These are phyloP conservation scores for Luffia ferchaultella DNA, from an alignment of 2,888 invertebrate genomes.

Conservation along the genomic window DNA sequence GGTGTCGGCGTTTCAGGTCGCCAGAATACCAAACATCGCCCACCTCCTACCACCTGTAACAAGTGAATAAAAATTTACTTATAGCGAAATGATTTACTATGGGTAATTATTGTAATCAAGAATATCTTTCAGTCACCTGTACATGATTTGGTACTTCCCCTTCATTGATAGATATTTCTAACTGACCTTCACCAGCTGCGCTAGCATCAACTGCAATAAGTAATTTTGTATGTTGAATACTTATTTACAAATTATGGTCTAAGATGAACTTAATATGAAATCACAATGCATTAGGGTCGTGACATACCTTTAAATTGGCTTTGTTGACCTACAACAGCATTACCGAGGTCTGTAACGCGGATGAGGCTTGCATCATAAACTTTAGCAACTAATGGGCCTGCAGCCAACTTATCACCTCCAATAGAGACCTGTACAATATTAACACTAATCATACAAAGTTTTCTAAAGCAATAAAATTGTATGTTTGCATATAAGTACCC, in stretches of 20 bases:
- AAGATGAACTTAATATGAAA: not conserved
- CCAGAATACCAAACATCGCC: conserved; percentile 92
- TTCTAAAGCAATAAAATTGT: not conserved
- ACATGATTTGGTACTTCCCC: conserved; percentile 99
- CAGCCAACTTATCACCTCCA: conserved; percentile 88
- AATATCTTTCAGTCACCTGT: conserved; percentile 65
- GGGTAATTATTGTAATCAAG: no score
- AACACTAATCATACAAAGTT: not conserved
- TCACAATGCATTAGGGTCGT: not conserved
- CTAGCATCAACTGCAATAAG: conserved; percentile 89
- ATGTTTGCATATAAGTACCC: no score
- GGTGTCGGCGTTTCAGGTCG: conserved; percentile 91
- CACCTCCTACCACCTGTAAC: conserved; percentile 87
- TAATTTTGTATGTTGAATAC: not conserved
- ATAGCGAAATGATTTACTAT: no score
- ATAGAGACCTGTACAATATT: conserved; percentile 64
- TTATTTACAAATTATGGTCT: not conserved
- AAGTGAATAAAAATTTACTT: conserved; percentile 4
- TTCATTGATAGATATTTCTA: conserved; percentile 99
- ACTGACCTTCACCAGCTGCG: conserved; percentile 97
- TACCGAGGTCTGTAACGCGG: conserved; percentile 92
- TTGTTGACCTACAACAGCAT: conserved; percentile 93
- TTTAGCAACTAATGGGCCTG: conserved; percentile 91
- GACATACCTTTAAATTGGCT: conserved; percentile 91
- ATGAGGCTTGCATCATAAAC: conserved; percentile 95